Percentiles rank a stretch among this genome's conserved stretches.
phyloP scores from a whole-genome alignment of 2,113 vertebrate species.

The Pao palembangensis region DNA sequence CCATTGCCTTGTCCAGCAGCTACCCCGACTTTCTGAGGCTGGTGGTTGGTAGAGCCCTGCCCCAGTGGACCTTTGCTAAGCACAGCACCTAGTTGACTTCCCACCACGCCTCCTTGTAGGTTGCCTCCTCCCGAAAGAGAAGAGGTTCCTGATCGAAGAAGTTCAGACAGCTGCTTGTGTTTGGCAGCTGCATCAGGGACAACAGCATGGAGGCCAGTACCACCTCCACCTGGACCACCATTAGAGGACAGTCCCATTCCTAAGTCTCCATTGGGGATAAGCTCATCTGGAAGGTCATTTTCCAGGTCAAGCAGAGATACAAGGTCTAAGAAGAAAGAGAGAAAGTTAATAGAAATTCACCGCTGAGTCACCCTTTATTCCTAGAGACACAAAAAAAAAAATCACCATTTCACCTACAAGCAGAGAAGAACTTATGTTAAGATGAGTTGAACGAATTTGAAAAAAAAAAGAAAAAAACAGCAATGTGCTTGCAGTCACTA shows the following conservation, averaged over 20 bases:
- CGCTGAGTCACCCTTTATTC: background rate
- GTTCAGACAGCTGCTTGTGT: conserved; percentile 95
- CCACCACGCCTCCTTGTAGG: conserved; percentile 81
- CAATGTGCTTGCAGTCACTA: no score
- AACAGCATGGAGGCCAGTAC: conserved; percentile 75
- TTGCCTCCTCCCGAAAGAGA: conserved; percentile 80
- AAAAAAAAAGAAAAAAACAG: no score
- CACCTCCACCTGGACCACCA: conserved; percentile 58
- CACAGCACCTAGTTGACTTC: conserved; percentile 79
- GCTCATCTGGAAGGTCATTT: conserved; percentile 96
- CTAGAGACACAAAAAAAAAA: background rate
- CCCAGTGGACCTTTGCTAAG: conserved; percentile 87
- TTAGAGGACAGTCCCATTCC: conserved; percentile 77
- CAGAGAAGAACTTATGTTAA: no score
- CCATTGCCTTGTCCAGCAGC: conserved; percentile 81
- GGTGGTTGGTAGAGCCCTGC: conserved; percentile 82
- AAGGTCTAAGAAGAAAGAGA: conserved; percentile 77
- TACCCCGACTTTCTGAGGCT: conserved; percentile 84
- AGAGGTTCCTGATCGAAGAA: conserved; percentile 86
- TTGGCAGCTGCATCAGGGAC: conserved; percentile 92
- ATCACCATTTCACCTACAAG: background rate
- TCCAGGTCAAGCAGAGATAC: conserved; percentile 95
- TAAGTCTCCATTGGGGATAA: conserved; percentile 93
- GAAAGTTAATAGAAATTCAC: conserved; percentile 16
- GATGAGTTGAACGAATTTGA: no score